Percentiles rank a stretch among this genome's conserved stretches.
phyloP scores from a whole-genome alignment of 2,113 vertebrate genomes.

The Cyrtonyx montezumae region DNA sequence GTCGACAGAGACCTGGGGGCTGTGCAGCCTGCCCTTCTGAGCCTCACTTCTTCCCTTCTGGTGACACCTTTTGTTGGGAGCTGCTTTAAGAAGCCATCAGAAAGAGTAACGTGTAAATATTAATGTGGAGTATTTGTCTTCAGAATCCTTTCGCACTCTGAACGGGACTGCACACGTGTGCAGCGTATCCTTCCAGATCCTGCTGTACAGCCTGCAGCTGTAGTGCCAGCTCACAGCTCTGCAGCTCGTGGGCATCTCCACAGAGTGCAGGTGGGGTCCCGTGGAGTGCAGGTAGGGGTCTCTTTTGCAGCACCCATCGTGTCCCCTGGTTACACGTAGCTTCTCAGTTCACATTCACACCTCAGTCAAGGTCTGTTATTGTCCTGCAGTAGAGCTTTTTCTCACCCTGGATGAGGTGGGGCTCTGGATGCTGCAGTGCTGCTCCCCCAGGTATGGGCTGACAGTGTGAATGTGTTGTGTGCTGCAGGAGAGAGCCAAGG shows the following conservation, averaged over 20 bases:
- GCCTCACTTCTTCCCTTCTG: slow-evolving; percentile 6
- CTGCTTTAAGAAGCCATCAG: slow-evolving; percentile 18
- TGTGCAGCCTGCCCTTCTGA: background rate
- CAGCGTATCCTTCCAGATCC: background rate
- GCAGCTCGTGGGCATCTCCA: background rate
- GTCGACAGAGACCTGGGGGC: slow-evolving; percentile 27
- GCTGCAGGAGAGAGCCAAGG: background rate
- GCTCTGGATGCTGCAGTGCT: background rate
- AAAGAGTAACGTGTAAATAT: slow-evolving; percentile 61
- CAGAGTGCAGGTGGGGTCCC: background rate
- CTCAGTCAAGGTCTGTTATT: background rate
- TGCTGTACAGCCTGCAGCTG: background rate
- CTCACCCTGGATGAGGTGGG: background rate
- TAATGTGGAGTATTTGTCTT: slow-evolving; percentile 51
- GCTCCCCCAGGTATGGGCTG: background rate
- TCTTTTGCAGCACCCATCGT: background rate
- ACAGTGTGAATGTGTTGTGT: background rate
- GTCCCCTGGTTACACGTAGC: background rate
- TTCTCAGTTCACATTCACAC: background rate
- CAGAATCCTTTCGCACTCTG: slow-evolving; percentile 5
- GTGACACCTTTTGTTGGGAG: slow-evolving; percentile 12
- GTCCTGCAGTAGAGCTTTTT: background rate
- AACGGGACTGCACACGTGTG: background rate
- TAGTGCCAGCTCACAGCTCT: accelerated
- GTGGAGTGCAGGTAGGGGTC: background rate